Base-by-base conservation (phyloP, 1,140 invertebrate genomes). In the Laodelphax striatellus region DNA sequence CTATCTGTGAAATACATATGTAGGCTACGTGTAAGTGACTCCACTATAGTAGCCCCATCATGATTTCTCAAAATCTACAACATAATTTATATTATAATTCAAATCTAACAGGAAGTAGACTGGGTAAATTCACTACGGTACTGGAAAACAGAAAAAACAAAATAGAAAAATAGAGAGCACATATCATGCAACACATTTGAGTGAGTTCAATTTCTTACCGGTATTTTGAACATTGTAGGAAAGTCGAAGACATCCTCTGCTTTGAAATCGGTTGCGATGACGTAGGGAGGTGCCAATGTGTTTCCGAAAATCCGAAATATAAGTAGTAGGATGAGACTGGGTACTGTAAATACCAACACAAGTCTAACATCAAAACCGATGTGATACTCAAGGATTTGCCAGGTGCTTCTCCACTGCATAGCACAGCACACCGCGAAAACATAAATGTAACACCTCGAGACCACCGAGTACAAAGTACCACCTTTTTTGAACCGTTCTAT, bases 391-490 rank as follows among this genome's bases (percentile, higher is more conserved):
- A 82, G 73, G 21, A 80, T 64, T 0, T 70, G 72, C 81, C 82
- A 86, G 5, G 77, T 75, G 14, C 82, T 82, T 4, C 79, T 70
- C 82, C 83, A 86, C 52, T 83, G 79, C 68, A 78, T 77, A 43
- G 82, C 78, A 64, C 76, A 79, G 5, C 73, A 64, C 1, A 81
- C 61, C 14, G 76, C 73, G 64, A 82, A 84, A 2, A 80, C 65
- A 60, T 81, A 81, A 0, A 77, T 80, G 69, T 85, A 85, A 14
- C 50, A 22, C 22, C 65, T 53, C 3, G 62, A 60, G 8, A 58
- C 21, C 14, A 64, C 19, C 21, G 22, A 52, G 43, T 60, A 65
- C 13, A 28, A 10, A 17, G 57, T 22, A 4, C 56, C 59, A 46
- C 41, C 42, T 17, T 44, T 57, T 28, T 17, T 21, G 16, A 61